These are phyloP conservation scores for Apaloderma vittatum DNA, from an alignment of 2,113 vertebrate genomes.

Conservation along the genomic window DNA sequence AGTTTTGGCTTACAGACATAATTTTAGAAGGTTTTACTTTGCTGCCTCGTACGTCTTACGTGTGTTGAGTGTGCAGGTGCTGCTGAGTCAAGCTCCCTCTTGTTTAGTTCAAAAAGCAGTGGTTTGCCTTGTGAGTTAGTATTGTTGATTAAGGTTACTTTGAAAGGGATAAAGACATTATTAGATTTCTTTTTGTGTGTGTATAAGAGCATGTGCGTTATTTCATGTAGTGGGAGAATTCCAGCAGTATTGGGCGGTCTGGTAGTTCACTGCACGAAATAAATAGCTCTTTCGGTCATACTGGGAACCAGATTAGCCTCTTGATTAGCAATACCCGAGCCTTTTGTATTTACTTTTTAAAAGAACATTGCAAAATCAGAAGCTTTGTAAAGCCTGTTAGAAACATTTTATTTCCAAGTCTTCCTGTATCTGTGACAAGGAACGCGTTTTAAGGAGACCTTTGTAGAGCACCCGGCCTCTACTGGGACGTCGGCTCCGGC, in stretches of 20 bases:
- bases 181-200: not conserved
- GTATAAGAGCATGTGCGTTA: not conserved
- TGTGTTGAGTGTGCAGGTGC: not conserved
- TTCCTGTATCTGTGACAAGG: not conserved
- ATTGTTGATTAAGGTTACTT: slow-evolving; percentile 31
- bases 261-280: not conserved
- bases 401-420: slow-evolving; percentile 3
- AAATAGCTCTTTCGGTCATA: not conserved
- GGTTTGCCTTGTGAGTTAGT: not conserved
- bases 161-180: slow-evolving; percentile 50
- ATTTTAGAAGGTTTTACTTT: slow-evolving; percentile 23
- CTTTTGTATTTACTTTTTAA: not conserved
- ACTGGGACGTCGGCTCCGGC: not conserved
- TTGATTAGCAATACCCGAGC: slow-evolving; percentile 10
- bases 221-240: slow-evolving; percentile 4
- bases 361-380: not conserved
- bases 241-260: not conserved
- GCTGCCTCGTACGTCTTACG: not conserved
- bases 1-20: slow-evolving; percentile 45
- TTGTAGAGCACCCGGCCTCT: not conserved
- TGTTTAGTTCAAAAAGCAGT: slow-evolving; percentile 40
- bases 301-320: not conserved
- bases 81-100: slow-evolving; percentile 36
- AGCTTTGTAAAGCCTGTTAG: not conserved
- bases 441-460: not conserved